Conservation (phyloP, 2,888 invertebrate genomes). For the Herminia tarsipennalis region DNA sequence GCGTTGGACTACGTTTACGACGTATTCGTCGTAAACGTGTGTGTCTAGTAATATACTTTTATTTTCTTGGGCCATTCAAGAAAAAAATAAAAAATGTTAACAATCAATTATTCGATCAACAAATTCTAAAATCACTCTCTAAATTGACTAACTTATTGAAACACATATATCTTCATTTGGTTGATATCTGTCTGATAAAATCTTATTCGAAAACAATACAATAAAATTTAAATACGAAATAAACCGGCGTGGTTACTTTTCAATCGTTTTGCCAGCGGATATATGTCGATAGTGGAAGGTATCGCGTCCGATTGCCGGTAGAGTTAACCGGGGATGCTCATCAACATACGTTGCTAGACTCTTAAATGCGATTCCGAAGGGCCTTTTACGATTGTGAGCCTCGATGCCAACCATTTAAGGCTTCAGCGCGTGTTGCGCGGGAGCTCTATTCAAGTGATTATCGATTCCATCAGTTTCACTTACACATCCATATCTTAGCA, state of each 20-base stretch:
- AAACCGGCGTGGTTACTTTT: conserved; percentile 27
- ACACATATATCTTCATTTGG: conserved; percentile 32
- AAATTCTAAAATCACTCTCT: too few species aligned
- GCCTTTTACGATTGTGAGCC: conserved; percentile 56
- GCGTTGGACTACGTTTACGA: too few species aligned
- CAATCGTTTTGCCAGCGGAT: conserved; percentile 35
- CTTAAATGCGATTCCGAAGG: conserved; percentile 52
- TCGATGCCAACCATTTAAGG: conserved; percentile 59
- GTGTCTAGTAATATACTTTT: too few species aligned
- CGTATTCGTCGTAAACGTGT: too few species aligned
- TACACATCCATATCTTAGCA: too few species aligned
- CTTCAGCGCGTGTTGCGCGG: conserved; percentile 56
- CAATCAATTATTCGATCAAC: too few species aligned
- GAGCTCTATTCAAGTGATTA: too few species aligned
- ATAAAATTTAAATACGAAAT: conserved; percentile 35
- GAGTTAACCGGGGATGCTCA: conserved; percentile 44
- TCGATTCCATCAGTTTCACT: too few species aligned
- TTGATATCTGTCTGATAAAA: conserved; percentile 25
- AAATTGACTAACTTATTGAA: conserved; percentile 29
- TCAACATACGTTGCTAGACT: conserved; percentile 50
- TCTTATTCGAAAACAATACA: conserved; percentile 22
- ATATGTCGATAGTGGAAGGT: conserved; percentile 43
- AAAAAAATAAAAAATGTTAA: too few species aligned
- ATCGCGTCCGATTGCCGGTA: conserved; percentile 42
- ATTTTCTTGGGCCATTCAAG: too few species aligned